Base-by-base conservation (phyloP, 1,140 invertebrate species). In the Drosophila lowei region DNA sequence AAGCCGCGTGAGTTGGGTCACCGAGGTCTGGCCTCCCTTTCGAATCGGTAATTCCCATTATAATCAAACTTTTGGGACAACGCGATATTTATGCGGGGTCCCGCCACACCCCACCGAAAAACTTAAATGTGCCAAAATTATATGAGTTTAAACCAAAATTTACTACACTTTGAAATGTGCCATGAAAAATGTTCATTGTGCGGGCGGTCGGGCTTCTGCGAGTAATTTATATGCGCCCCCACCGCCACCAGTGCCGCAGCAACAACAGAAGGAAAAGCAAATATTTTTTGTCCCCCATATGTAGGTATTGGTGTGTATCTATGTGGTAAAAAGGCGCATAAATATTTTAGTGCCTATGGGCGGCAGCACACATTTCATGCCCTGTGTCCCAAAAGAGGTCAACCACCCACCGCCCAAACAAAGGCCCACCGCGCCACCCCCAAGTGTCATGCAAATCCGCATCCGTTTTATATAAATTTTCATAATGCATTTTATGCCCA, bases 81-180 rank as follows among this genome's bases (percentile, higher is more conserved):
- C 13, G 34, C 34, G 34, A 38, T 13, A 38, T 38, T 38, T 38
- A 38, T 38, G 34, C 11, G 38, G 3, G 23, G 11, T 15, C 28
- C 48, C 25, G 9, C 21, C 11, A 1, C 18, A 18, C 18, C 18
- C 16, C n/a, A 23, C 47, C 25, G 18, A 68, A 13, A 58, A 68
- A 75, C 71, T 71, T 83, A 75, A 67, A 44, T 57, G 50, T 62
- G 70, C 42, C 50, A 70, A 66, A 56, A 79, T 79, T 72, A 78
- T 88, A 72, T 72, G 77, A 73, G 60, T 89, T 89, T 79, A 78
- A 88, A 88, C 60, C 74, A 76, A 88, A 86, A 86, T 86, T 86
- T 86, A 86, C 61, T 88, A 68, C 77, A 81, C 83, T 81, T 86
- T 85, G 70, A 77, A 79, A 84, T 88, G 70, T 77, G 71, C 77